Base-by-base conservation (phyloP, 2,113 vertebrate genomes). In the Microtus pennsylvanicus region DNA sequence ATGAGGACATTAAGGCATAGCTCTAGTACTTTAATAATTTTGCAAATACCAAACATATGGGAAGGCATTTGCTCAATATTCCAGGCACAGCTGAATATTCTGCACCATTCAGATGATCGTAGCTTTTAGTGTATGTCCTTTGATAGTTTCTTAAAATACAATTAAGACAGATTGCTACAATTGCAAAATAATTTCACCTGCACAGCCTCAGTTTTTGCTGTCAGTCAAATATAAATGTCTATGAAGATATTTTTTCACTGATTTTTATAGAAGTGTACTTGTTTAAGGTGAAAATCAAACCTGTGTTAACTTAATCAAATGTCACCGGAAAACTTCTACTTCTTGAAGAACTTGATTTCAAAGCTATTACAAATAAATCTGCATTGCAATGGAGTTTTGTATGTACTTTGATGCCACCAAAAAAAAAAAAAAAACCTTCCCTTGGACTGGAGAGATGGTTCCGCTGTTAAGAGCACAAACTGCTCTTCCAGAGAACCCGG, bases 81-180 rank as follows among this genome's bases (percentile, higher is more conserved):
- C 65, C n/a, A 86, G 22, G 70, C 35, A 80, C 35, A 97, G 65
- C 33, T 76, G 85, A 95, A 75, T 92, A 70, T 24, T 69, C 47
- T 72, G 55, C 5, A 69, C 87, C 78, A 80, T 81, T 92, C 90
- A 63, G 55, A 93, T 72, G 94, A 83, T 70, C 38, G 58, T 47
- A 47, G 52, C 76, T 90, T 90, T 85, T 30, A 77, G 30, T 76
- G n/a, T 47, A 75, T 50, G 87, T 80, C 92, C 81, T 86, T 95
- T 90, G 47, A 94, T 26, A 65, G 88, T 88, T 96, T 83, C 86
- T 85, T 95, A 61, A 97, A 92, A 94, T 93, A 91, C n/a, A 50
- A 45, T 61, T 45, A 63, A 92, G 45, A 74, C 72, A 96, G 67
- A 91, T 55, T 81, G 87, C n/a, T 83, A 47, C 47, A 89, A 87